Percentiles rank a stretch among this genome's conserved stretches.
Evolutionary conservation across 2,888 invertebrate species (phyloP).

Genomic region (Cephus runcator): DNA sequence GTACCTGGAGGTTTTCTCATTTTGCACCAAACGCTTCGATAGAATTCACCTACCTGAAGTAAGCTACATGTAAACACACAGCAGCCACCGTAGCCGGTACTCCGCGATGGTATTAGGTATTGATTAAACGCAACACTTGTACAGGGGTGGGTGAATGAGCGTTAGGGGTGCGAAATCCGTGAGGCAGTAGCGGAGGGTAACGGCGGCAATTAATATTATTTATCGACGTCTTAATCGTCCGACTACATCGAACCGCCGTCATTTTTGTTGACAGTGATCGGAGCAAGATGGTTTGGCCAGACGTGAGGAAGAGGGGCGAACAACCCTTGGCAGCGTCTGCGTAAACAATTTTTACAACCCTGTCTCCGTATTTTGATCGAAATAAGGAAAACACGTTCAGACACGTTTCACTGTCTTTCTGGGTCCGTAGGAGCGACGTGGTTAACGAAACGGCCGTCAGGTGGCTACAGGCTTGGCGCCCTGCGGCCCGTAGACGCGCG

Average conservation of each 20-base stretch:
- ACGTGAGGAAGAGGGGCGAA: not conserved
- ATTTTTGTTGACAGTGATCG: conserved; percentile 12
- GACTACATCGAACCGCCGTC: conserved; percentile 56
- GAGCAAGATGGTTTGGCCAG: not conserved
- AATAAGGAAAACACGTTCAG: not conserved
- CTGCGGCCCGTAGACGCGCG: conserved; percentile 2
- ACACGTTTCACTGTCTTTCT: not conserved
- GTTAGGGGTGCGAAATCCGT: not conserved
- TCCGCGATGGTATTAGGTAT: conserved; percentile 37
- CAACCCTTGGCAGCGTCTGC: not conserved
- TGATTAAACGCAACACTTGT: conserved; percentile 60
- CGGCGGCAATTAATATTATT: conserved; percentile 63
- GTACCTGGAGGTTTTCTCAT: not conserved
- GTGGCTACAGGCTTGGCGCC: not conserved
- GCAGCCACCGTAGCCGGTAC: not conserved
- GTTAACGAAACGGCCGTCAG: not conserved
- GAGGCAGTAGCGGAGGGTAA: conserved; percentile 36
- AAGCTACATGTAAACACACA: not conserved
- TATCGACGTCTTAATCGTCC: conserved; percentile 64
- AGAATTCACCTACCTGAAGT: not conserved
- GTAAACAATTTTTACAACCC: not conserved
- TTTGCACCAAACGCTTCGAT: not conserved
- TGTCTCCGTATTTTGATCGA: not conserved
- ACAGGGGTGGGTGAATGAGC: conserved; percentile 16
- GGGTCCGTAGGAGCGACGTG: not conserved